Conservation (phyloP, 2,797 vertebrate species). For the Catamblyrhynchus diadema region DNA sequence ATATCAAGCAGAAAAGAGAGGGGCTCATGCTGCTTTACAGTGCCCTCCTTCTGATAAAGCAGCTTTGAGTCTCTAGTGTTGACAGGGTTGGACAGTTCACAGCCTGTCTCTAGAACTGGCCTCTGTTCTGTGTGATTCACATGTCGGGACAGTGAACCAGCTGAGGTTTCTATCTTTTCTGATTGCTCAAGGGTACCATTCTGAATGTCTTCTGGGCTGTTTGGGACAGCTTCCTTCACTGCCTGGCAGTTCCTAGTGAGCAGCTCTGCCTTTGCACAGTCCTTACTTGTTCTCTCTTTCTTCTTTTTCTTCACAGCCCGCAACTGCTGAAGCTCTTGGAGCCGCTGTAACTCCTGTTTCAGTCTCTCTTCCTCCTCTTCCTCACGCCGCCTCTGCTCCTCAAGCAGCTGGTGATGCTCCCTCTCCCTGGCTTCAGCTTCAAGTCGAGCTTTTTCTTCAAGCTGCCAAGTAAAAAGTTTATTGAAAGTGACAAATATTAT, state of each 20-base stretch:
- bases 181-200: slow-evolving; percentile 75
- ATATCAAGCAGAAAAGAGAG: slow-evolving; percentile 77
- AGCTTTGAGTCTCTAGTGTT: slow-evolving; percentile 69
- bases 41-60: slow-evolving; percentile 76
- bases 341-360: slow-evolving; percentile 86
- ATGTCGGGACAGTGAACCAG: slow-evolving; percentile 60
- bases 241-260: slow-evolving; percentile 80
- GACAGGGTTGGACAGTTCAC: slow-evolving; percentile 32
- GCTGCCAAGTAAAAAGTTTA: slow-evolving; percentile 69
- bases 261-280: slow-evolving; percentile 70
- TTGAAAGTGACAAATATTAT: background rate
- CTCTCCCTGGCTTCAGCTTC: slow-evolving; percentile 89
- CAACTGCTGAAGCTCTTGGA: slow-evolving; percentile 90
- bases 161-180: slow-evolving; percentile 71
- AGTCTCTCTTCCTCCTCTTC: slow-evolving; percentile 83
- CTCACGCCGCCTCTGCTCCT: slow-evolving; percentile 81
- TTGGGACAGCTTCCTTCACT: slow-evolving; percentile 80
- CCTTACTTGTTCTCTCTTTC: slow-evolving; percentile 84
- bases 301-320: slow-evolving; percentile 92
- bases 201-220: slow-evolving; percentile 74
- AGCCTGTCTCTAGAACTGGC: slow-evolving; percentile 54
- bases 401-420: slow-evolving; percentile 82
- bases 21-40: slow-evolving; percentile 77
- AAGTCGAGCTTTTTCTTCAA: slow-evolving; percentile 92
- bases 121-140: slow-evolving; percentile 69